Percentiles rank a stretch among this genome's conserved stretches.
phyloP scores from a whole-genome alignment of 2,113 vertebrate genomes.

The Pelusios castaneus region DNA sequence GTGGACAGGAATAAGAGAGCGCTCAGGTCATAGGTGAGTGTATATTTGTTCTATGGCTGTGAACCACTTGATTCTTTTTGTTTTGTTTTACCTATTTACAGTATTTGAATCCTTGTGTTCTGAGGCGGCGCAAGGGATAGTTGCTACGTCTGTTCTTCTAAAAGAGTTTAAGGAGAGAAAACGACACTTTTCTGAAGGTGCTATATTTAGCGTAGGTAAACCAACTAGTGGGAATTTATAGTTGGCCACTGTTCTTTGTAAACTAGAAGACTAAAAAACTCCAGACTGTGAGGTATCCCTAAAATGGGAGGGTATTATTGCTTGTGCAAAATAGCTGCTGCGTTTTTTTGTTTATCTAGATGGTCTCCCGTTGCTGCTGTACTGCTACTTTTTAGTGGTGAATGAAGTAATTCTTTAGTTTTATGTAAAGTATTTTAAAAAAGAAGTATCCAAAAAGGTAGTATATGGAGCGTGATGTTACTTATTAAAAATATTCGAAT shows the following conservation, averaged over 20 bases:
- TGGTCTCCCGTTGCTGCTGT: background rate
- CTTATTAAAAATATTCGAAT: background rate
- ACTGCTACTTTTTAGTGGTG: background rate
- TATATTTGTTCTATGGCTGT: background rate
- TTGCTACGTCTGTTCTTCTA: background rate
- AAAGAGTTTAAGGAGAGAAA: background rate
- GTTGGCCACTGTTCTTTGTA: background rate
- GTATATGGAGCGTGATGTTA: background rate
- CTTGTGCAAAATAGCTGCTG: background rate
- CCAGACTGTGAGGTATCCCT: background rate
- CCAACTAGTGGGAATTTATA: background rate
- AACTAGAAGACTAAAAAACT: background rate
- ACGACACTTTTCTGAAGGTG: background rate
- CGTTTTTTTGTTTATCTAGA: background rate
- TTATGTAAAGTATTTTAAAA: too few relatives aligned
- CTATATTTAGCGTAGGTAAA: background rate
- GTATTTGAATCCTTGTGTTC: background rate
- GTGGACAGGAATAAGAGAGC: slow-evolving; percentile 89
- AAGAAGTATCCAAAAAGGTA: too few relatives aligned
- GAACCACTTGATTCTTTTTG: background rate
- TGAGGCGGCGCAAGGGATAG: background rate
- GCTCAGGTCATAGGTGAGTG: slow-evolving; percentile 85
- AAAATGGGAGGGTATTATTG: background rate
- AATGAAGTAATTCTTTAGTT: background rate
- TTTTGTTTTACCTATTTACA: background rate